Evolutionary conservation across 1,140 invertebrate species (phyloP), one percentile per base, ranked within the genome.

Genomic region (Pogonognathellus flavescens): DNA sequence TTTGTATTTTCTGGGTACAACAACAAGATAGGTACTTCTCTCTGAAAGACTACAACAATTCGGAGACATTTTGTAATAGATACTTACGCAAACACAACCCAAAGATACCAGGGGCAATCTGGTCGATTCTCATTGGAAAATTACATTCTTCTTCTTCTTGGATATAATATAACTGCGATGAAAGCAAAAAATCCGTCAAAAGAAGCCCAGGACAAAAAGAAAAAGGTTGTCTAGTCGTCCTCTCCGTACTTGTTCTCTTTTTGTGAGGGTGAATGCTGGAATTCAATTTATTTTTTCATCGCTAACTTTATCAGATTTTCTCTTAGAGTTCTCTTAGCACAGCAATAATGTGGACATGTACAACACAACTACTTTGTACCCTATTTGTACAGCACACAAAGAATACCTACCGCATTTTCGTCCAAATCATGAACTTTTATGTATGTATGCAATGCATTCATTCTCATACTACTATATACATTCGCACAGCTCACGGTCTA

Each of bases 211-310:
- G 22, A 76, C 70, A 31, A 14, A 57, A 13, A 3, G 31, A 41
- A 72, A 76, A 41, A 41, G 10, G 70, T 8, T 41, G 13, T 76
- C 70, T 50, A 3, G 41, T 41, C 6, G 16, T n/a, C 49, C 31
- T 76, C 25, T 31, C n/a, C n/a, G n/a, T n/a, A n/a, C n/a, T 41
- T 41, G 16, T n/a, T 76, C 31, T 76, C 25, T 31, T 72, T 49
- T n/a, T 5, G 66, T 72, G 53, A 41, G 62, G 62, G 25, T 66
- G 62, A 66, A 66, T 3, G 25, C 22, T 66, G 62, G 18, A 25
- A 76, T 76, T 76, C 70, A 76, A 76, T 76, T 76, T 76, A 76
- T 76, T 76, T 76, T 76, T 76, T 76, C 70, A 49, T 76, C 70
- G 41, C 70, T 49, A 76, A 76, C 70, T 76, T 76, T 76, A 76